Evolutionary conservation across 2,888 invertebrate species (phyloP).

Genomic region (Acrocyrtus sp.): DNA sequence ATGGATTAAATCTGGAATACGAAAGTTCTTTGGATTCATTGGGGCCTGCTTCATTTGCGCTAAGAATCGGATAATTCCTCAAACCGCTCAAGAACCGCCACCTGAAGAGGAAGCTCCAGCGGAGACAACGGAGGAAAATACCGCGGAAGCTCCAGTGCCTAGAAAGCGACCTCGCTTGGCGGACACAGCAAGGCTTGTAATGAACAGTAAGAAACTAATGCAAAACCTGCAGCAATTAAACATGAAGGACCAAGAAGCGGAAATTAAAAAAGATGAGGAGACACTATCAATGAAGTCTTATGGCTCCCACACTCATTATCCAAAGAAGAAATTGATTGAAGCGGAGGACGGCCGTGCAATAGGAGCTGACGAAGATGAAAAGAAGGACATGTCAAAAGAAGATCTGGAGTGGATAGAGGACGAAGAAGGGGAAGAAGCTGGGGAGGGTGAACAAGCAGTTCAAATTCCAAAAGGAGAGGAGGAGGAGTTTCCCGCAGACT

Average conservation of each 20-base stretch:
- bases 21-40: slow-evolving; percentile 20
- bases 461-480: slow-evolving; percentile 54
- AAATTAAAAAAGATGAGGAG: slow-evolving; percentile 46
- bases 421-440: slow-evolving; percentile 67
- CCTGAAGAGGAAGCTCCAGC: slow-evolving; percentile 5
- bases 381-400: slow-evolving; percentile 70
- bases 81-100: slow-evolving; percentile 78
- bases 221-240: slow-evolving; percentile 32
- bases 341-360: neutral
- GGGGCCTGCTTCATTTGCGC: slow-evolving; percentile 21
- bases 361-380: slow-evolving; percentile 73
- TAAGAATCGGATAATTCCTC: slow-evolving; percentile 78
- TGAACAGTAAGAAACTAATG: slow-evolving; percentile 58
- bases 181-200: slow-evolving; percentile 57
- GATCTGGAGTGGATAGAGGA: slow-evolving; percentile 68
- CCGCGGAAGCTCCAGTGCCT: neutral
- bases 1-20: slow-evolving; percentile 76
- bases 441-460: slow-evolving; percentile 26
- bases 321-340: slow-evolving; percentile 18
- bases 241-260: slow-evolving; percentile 11
- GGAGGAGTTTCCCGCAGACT: slow-evolving; percentile 87
- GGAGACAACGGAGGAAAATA: neutral
- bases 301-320: slow-evolving; percentile 58
- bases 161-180: slow-evolving; percentile 55
- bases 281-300: slow-evolving; percentile 60